These are phyloP conservation scores for Agrochola circellaris DNA, from an alignment of 2,888 invertebrate genomes.

Conservation along the genomic window DNA sequence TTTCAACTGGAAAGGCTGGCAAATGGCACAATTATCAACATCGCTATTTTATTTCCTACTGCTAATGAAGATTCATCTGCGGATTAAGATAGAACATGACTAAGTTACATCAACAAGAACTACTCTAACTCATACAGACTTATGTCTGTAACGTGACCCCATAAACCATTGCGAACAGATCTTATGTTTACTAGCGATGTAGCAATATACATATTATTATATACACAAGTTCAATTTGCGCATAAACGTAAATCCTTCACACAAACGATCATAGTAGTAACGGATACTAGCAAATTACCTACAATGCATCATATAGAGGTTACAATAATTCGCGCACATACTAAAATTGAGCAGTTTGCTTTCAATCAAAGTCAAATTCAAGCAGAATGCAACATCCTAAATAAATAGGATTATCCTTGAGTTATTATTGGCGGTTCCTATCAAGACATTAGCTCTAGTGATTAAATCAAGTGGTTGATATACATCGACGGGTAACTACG, in stretches of 20 bases:
- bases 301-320: constrained; percentile 60
- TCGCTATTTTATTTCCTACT: constrained; percentile 31
- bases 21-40: constrained; percentile 52
- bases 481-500: constrained; percentile 80
- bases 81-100: constrained; percentile 34
- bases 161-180: constrained; percentile 41
- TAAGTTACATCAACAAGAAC: constrained; percentile 26
- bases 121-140: constrained; percentile 42
- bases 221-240: constrained; percentile 48
- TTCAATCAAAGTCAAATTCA: constrained; percentile 70
- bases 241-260: constrained; percentile 56
- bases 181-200: constrained; percentile 32
- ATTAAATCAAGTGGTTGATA: constrained; percentile 84
- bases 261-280: constrained; percentile 38
- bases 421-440: constrained; percentile 78
- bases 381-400: constrained; percentile 71
- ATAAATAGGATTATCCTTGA: constrained; percentile 81
- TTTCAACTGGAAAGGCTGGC: constrained; percentile 54
- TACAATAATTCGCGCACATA: constrained; percentile 51
- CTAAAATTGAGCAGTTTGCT: constrained; percentile 74
- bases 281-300: constrained; percentile 50
- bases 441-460: constrained; percentile 79
- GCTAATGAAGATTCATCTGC: constrained; percentile 26
- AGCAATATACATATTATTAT: constrained; percentile 39
- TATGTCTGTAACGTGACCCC: constrained; percentile 42